Conservation (phyloP, 2,113 vertebrate genomes). For the Pachycephala philippinensis region DNA sequence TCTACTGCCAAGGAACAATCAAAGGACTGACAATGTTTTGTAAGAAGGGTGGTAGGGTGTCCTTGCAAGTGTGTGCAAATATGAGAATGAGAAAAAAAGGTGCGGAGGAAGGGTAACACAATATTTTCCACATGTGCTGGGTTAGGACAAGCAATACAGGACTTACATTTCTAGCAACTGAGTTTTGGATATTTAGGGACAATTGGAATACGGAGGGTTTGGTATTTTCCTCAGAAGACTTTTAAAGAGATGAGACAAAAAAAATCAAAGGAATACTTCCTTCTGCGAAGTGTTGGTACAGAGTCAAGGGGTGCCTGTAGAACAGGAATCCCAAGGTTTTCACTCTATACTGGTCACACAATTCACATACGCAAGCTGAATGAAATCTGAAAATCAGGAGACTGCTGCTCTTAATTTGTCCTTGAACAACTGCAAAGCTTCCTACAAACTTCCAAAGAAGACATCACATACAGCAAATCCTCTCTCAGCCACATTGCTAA, state of each 20-base stretch:
- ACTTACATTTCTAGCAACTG: background rate
- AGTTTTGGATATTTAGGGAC: background rate
- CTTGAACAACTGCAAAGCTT: background rate
- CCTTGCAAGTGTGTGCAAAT: background rate
- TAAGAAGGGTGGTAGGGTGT: background rate
- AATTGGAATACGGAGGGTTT: background rate
- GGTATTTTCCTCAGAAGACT: background rate
- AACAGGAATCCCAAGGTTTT: background rate
- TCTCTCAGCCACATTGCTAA: background rate
- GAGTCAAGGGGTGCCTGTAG: background rate
- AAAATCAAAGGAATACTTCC: background rate
- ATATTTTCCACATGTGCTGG: background rate
- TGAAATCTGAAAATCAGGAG: background rate
- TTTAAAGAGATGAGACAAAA: background rate
- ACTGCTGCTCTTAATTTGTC: background rate
- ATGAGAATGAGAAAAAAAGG: background rate
- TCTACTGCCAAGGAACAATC: background rate
- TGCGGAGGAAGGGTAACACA: background rate
- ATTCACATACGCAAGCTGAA: background rate
- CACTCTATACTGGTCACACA: rapidly evolving
- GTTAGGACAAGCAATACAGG: background rate
- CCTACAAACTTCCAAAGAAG: background rate
- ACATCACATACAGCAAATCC: background rate
- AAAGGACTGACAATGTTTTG: background rate
- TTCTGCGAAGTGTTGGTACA: background rate